Evolutionary conservation across 2,888 invertebrate genomes (phyloP).

Genomic region (Ligdia adustata): DNA sequence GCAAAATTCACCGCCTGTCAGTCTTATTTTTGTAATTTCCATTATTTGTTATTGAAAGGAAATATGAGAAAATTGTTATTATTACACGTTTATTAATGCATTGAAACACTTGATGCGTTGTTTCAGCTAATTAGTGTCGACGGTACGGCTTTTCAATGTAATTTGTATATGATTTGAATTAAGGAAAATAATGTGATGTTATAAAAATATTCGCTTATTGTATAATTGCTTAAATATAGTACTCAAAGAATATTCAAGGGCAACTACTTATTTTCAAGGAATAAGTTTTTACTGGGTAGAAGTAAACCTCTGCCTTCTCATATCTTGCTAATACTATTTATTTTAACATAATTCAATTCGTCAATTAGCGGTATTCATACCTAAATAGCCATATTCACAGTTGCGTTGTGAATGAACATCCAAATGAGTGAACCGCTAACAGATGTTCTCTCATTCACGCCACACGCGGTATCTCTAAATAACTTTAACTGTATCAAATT

Average conservation of each 20-base stretch:
- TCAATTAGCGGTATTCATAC: slow-evolving; percentile 4
- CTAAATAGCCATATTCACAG: slow-evolving; percentile 34
- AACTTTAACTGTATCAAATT: neutral
- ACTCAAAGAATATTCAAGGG: too few species aligned
- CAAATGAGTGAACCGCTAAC: slow-evolving; percentile 16
- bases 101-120: neutral
- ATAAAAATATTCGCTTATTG: too few species aligned
- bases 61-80: neutral
- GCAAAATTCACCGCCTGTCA: neutral
- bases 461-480: slow-evolving; percentile 19
- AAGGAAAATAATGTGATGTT: too few species aligned
- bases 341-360: neutral
- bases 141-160: too few species aligned
- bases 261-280: too few species aligned
- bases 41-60: neutral
- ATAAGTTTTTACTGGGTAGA: too few species aligned
- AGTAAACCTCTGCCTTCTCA: neutral
- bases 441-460: slow-evolving; percentile 19
- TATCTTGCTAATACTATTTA: neutral
- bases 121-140: neutral
- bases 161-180: too few species aligned
- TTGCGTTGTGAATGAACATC: slow-evolving; percentile 21
- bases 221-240: too few species aligned
- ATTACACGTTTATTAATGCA: neutral
- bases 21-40: slow-evolving; percentile 1